Conservation (phyloP, 2,888 invertebrate genomes). For the Caradrina clavipalpis region DNA sequence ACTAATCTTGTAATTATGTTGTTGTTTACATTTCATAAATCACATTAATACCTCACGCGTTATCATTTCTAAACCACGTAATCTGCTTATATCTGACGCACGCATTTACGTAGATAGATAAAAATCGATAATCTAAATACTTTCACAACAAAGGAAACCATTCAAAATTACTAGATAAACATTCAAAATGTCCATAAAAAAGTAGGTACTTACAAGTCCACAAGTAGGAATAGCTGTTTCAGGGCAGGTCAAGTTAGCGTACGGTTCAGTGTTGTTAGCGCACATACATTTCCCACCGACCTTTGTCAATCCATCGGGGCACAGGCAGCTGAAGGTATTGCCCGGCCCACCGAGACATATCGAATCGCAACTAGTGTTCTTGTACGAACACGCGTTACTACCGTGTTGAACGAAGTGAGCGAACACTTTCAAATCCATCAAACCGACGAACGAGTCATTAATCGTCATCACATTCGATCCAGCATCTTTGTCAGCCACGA, state of each 20-base stretch:
- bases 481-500: constrained; percentile 95
- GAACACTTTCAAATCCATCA: constrained; percentile 96
- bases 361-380: constrained; percentile 92
- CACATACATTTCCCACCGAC: constrained; percentile 93
- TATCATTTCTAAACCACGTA: constrained; percentile 24
- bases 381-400: constrained; percentile 93
- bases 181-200: not conserved
- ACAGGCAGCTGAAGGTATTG: constrained; percentile 93
- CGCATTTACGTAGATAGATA: constrained; percentile 23
- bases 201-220: constrained; percentile 85
- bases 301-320: constrained; percentile 94
- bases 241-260: constrained; percentile 93
- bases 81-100: constrained; percentile 40
- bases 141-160: constrained; percentile 20
- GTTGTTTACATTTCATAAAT: constrained; percentile 24
- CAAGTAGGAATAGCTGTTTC: constrained; percentile 90
- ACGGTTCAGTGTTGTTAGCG: constrained; percentile 92
- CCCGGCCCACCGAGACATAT: constrained; percentile 95
- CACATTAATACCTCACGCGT: constrained; percentile 15
- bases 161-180: not conserved
- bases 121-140: constrained; percentile 17
- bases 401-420: constrained; percentile 94
- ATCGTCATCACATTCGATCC: constrained; percentile 92
- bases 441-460: constrained; percentile 92
- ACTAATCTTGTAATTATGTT: not conserved